phyloP scores from a whole-genome alignment of 2,797 vertebrate genomes.

The Sebastes taczanowskii region DNA sequence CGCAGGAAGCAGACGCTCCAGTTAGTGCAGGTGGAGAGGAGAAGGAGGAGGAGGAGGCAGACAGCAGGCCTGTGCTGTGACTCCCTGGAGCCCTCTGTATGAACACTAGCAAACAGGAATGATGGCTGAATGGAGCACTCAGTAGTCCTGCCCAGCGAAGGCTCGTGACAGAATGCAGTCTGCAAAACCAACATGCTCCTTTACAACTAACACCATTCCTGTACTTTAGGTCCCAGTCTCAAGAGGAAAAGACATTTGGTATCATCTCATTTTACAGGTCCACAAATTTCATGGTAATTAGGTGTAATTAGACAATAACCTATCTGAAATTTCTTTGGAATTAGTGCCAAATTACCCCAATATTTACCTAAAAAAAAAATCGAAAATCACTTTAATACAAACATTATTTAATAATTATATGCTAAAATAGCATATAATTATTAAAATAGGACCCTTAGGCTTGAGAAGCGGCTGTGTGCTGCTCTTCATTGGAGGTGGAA shows the following conservation, averaged over 20 bases:
- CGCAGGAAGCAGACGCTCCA: constrained; percentile 72
- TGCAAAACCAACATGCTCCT: constrained; percentile 10
- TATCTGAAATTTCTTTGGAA: too few species aligned
- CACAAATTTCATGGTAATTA: too few species aligned
- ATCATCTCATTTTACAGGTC: too few species aligned
- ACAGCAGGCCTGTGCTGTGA: constrained; percentile 51
- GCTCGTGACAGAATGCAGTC: constrained; percentile 12
- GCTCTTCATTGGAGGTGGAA: too few species aligned
- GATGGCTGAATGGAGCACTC: constrained; percentile 56
- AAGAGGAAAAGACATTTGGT: not conserved
- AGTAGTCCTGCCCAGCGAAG: constrained; percentile 37
- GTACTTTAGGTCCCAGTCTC: constrained; percentile 8
- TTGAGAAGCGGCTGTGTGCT: too few species aligned
- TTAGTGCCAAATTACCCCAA: too few species aligned
- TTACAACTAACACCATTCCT: constrained; percentile 4
- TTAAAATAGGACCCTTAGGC: too few species aligned
- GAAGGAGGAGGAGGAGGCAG: constrained; percentile 34
- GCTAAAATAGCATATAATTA: too few species aligned
- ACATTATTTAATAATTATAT: too few species aligned
- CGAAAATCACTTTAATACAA: too few species aligned
- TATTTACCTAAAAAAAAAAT: too few species aligned
- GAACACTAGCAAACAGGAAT: constrained; percentile 77
- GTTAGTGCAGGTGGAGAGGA: constrained; percentile 67
- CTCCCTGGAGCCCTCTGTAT: constrained; percentile 57
- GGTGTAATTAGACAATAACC: too few species aligned